These are phyloP conservation scores for Troides oblongomaculatus DNA, from an alignment of 2,888 invertebrate species.

Conservation along the genomic window DNA sequence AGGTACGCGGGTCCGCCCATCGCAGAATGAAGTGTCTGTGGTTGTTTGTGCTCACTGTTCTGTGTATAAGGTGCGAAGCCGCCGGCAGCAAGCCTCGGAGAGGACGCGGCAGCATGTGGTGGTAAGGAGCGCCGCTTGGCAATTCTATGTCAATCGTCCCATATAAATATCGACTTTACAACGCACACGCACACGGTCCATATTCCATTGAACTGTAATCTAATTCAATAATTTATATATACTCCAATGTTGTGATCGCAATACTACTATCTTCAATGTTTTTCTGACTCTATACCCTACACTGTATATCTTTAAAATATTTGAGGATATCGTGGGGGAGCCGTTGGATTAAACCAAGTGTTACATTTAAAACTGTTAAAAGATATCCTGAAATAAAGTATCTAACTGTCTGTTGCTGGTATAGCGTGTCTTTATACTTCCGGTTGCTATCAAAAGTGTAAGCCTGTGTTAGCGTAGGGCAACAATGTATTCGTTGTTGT, in stretches of 20 bases:
- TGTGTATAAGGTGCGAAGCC: constrained; percentile 74
- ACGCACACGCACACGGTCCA: constrained; percentile 15
- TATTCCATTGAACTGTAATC: constrained; percentile 3
- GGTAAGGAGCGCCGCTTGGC: constrained; percentile 81
- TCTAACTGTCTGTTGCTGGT: not conserved
- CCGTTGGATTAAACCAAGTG: no score
- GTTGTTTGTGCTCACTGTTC: constrained; percentile 76
- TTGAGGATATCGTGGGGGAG: no score
- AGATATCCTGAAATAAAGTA: not conserved
- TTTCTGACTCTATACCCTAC: not conserved
- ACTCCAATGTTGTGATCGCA: not conserved
- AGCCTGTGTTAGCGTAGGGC: not conserved
- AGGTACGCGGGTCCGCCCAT: constrained; percentile 62
- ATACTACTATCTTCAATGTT: not conserved
- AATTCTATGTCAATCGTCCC: constrained; percentile 18
- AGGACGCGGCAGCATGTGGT: constrained; percentile 95
- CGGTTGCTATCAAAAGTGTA: not conserved
- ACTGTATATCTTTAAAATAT: no score
- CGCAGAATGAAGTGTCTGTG: constrained; percentile 77
- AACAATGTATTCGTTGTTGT: constrained; percentile 6
- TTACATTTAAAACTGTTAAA: no score
- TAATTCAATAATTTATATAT: constrained; percentile 2
- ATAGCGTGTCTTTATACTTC: not conserved
- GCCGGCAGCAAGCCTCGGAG: constrained; percentile 83
- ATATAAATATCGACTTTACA: constrained; percentile 20